phyloP scores from a whole-genome alignment of 2,797 vertebrate species.

The Aphelocoma californica region DNA sequence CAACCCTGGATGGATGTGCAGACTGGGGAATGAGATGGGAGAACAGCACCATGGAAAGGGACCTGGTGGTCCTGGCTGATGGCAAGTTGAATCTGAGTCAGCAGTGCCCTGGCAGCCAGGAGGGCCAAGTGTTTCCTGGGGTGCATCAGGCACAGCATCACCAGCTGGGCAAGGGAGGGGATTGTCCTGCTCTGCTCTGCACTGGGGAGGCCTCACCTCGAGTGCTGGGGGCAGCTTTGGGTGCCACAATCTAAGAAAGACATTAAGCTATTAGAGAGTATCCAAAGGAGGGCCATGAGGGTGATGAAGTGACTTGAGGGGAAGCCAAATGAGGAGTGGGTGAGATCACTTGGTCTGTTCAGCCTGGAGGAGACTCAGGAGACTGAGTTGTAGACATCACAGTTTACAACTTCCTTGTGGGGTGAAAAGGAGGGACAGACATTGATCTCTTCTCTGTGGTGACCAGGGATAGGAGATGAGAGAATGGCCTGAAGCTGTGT shows the following conservation, averaged over 20 bases:
- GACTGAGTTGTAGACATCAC: not conserved
- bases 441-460: not conserved
- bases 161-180: not conserved
- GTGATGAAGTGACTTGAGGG: not conserved
- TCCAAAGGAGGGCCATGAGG: not conserved
- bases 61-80: accelerated
- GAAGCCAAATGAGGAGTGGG: not conserved
- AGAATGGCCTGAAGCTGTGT: not conserved
- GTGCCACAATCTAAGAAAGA: accelerated
- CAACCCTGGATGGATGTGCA: not conserved
- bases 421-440: not conserved
- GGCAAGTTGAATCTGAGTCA: accelerated
- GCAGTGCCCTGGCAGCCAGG: not conserved
- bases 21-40: not conserved
- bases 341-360: not conserved
- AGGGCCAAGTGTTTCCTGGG: accelerated
- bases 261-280: not conserved
- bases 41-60: not conserved
- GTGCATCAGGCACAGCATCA: accelerated
- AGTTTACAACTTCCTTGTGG: not conserved
- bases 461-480: not conserved
- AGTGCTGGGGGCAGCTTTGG: accelerated
- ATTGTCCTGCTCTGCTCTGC: not conserved
- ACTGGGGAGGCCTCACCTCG: accelerated
- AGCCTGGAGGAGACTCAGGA: not conserved